Base-by-base conservation (phyloP, 2,113 vertebrate genomes). In the Chunga burmeisteri region DNA sequence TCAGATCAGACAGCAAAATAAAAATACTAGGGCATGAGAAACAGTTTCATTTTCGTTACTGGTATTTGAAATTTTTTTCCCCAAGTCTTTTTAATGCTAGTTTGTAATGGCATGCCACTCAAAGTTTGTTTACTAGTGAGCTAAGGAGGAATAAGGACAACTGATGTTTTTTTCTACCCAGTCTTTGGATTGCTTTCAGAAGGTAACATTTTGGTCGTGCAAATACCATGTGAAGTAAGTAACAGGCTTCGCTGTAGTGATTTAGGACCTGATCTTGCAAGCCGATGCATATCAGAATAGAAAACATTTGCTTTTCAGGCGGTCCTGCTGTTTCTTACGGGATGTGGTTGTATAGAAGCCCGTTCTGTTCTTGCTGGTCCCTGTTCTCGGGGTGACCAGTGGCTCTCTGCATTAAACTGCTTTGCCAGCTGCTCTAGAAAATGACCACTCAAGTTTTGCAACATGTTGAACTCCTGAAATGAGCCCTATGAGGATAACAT, bases 371-470 rank as follows among this genome's bases (percentile, higher is more conserved):
- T 47, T 53, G 42, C 83, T 62, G 67, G 16, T 92, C 50, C 56
- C 77, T 0, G 5, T 65, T 70, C 47, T 86, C 1, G 0, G 93
- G 90, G 72, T 14, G 70, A 50, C 52, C 72, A 20, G 68, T 40
- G 61, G 46, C 75, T 72, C 12, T 18, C 52, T 26, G 67, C 46
- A 18, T 72, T 73, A 49, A 90, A 72, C 66, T 47, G 86, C 86
- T 94, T 56, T 92, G 87, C 96, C 84, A 93, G 82, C 92, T 91
- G 90, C 91, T 96, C 73, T 61, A 55, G 91, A 74, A 94, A 93
- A 93, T 3, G 6, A 19, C 75, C 83, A n/a, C 93, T 88, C 49
- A 30, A 89, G 90, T 81, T 92, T 25, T 84, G 92, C 88, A 96
- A 91, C 82, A 7, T 81, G 93, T 87, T 65, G 93, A 88, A 40